phyloP scores from a whole-genome alignment of 2,113 vertebrate species.

The Gallinago undulata region DNA sequence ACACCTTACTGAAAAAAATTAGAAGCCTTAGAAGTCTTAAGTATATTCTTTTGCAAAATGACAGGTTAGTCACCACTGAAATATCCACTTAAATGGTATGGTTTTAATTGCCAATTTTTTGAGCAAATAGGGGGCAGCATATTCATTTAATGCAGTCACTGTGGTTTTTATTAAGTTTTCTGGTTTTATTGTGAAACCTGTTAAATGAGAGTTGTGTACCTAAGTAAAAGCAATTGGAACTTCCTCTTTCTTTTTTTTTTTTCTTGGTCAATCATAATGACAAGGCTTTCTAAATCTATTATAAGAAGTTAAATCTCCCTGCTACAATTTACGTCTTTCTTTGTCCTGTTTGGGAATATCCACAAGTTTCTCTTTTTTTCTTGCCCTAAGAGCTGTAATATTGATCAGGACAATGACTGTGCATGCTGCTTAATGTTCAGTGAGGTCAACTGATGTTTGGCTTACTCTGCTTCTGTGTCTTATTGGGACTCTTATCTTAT shows the following conservation, averaged over 20 bases:
- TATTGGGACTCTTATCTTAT: neutral
- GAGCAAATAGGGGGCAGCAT: neutral
- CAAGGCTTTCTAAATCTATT: neutral
- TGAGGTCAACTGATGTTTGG: neutral
- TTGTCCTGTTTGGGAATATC: neutral
- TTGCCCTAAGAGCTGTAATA: neutral
- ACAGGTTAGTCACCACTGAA: neutral
- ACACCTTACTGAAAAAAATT: neutral
- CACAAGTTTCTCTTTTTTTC: neutral
- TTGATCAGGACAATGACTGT: neutral
- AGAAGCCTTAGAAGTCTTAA: neutral
- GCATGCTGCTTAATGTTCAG: neutral
- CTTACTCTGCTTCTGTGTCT: neutral
- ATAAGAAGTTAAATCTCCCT: neutral
- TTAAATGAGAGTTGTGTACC: neutral
- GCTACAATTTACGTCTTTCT: neutral
- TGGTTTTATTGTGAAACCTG: neutral
- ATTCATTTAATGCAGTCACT: neutral
- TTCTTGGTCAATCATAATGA: neutral
- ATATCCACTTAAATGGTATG: neutral
- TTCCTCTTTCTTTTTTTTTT: neutral
- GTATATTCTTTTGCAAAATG: neutral
- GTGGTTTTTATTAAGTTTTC: neutral
- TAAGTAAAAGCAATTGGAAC: neutral
- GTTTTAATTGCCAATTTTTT: neutral